These are phyloP conservation scores for Operophtera brumata DNA, from an alignment of 2,888 invertebrate species.

Conservation along the genomic window DNA sequence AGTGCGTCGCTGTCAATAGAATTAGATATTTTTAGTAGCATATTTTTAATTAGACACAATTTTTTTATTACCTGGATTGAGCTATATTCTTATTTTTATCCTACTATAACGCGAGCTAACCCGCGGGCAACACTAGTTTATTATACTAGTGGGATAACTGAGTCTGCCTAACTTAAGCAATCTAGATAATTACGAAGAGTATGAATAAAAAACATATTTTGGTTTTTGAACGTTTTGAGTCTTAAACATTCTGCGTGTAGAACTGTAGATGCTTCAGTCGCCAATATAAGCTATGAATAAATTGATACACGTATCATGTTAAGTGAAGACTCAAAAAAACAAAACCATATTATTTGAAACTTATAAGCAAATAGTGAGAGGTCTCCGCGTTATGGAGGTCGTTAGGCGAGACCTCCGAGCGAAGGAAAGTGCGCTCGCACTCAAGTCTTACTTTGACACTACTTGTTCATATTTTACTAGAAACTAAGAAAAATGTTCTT, in stretches of 20 bases:
- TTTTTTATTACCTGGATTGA: too few relatives aligned
- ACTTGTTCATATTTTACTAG: not conserved
- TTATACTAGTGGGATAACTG: too few relatives aligned
- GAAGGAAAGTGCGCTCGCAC: constrained; percentile 10
- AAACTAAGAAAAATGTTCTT: too few relatives aligned
- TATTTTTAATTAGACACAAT: too few relatives aligned
- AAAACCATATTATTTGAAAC: not conserved
- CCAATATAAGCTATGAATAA: constrained; percentile 25
- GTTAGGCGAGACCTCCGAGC: constrained; percentile 7
- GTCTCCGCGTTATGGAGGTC: constrained; percentile 3
- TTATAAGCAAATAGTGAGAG: not conserved
- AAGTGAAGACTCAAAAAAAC: constrained; percentile 4
- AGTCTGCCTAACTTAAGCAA: not conserved
- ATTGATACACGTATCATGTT: constrained; percentile 16
- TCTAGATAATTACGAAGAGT: constrained; percentile 2
- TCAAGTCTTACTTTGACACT: not conserved
- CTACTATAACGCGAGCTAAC: too few relatives aligned
- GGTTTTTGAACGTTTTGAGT: too few relatives aligned
- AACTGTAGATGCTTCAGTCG: constrained; percentile 15
- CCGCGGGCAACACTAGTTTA: too few relatives aligned
- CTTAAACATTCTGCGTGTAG: too few relatives aligned
- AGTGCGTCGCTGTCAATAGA: too few relatives aligned
- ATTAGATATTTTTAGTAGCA: too few relatives aligned
- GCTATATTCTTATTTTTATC: too few relatives aligned
- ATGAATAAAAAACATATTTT: not conserved